Evolutionary conservation across 2,113 vertebrate genomes (phyloP).

Genomic region (Silurus glanis): DNA sequence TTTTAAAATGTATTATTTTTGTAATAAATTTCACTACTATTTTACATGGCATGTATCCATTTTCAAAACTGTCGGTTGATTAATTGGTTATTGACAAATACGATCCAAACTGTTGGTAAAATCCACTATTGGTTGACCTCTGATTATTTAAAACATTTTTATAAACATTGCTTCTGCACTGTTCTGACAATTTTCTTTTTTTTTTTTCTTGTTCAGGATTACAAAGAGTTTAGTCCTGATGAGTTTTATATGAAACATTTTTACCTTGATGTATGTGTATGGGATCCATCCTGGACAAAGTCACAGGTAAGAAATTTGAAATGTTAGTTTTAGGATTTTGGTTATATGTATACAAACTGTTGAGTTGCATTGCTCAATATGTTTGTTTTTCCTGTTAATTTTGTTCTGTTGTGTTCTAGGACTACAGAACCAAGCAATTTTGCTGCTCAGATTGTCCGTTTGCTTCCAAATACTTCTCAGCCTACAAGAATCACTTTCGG

Average conservation of each 20-base stretch:
- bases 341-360: not conserved
- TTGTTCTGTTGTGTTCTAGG: constrained; percentile 63
- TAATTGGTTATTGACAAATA: too few species aligned
- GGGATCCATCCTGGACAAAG: constrained; percentile 94
- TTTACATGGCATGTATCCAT: too few species aligned
- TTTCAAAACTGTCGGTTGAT: too few species aligned
- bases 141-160: not conserved
- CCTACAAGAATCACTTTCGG: constrained; percentile 99
- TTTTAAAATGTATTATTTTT: too few species aligned
- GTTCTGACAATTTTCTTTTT: not conserved
- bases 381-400: not conserved
- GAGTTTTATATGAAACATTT: constrained; percentile 90
- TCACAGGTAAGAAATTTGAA: constrained; percentile 80
- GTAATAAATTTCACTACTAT: too few species aligned
- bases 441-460: constrained; percentile 97
- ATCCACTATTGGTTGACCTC: too few species aligned
- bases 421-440: constrained; percentile 97
- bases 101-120: too few species aligned
- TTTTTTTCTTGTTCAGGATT: constrained; percentile 75
- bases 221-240: constrained; percentile 94
- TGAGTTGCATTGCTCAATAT: not conserved
- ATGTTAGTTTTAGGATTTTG: not conserved
- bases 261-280: constrained; percentile 89
- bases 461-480: constrained; percentile 97
- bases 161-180: not conserved